These are phyloP conservation scores for Gila robusta DNA, from an alignment of 2,797 vertebrate genomes.

Conservation along the genomic window DNA sequence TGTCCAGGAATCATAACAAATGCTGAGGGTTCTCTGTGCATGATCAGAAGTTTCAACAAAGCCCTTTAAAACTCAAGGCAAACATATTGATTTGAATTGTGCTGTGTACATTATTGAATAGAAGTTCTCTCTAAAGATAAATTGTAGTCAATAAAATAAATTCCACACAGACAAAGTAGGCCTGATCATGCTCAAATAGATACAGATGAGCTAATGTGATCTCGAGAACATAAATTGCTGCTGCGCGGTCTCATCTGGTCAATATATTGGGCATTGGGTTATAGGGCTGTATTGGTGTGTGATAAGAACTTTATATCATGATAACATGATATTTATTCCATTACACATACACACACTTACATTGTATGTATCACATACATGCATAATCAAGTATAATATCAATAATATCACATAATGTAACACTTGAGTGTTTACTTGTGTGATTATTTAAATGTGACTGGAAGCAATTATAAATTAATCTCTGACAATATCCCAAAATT, in stretches of 20 bases:
- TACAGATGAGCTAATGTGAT: constrained; percentile 36
- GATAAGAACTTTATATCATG: neutral
- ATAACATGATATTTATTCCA: neutral
- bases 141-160: constrained; percentile 42
- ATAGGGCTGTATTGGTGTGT: neutral
- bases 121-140: constrained; percentile 31
- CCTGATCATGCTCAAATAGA: constrained; percentile 50
- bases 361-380: too few species aligned
- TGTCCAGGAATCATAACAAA: neutral
- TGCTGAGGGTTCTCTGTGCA: neutral
- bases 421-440: too few species aligned
- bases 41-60: neutral
- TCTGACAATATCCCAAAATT: neutral
- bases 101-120: constrained; percentile 25
- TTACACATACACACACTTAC: neutral
- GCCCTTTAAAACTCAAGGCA: neutral
- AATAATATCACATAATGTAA: too few species aligned
- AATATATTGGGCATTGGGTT: neutral
- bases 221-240: constrained; percentile 13
- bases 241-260: neutral
- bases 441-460: neutral
- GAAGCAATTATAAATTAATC: neutral
- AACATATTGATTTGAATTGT: constrained; percentile 46
- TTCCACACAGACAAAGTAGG: constrained; percentile 30
- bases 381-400: too few species aligned